Evolutionary conservation across 2,888 invertebrate genomes (phyloP).

Genomic region (Drosophila subsilvestris): DNA sequence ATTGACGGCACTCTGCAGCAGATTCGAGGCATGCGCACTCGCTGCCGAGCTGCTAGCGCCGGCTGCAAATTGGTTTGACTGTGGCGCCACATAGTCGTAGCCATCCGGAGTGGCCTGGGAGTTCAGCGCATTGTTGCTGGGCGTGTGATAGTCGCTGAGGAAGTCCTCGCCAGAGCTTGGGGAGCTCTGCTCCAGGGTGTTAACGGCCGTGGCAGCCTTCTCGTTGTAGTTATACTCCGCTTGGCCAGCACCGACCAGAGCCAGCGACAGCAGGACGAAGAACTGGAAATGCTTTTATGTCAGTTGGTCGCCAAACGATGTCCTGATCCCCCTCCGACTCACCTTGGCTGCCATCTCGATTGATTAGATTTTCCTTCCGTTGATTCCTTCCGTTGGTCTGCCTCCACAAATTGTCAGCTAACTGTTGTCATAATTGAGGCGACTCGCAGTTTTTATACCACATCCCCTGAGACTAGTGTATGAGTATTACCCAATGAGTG

Average conservation of each 20-base stretch:
- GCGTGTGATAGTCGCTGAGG: conserved; percentile 52
- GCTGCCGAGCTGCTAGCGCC: conserved; percentile 25
- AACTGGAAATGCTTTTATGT: conserved; percentile 38
- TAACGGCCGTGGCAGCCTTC: conserved; percentile 38
- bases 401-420: conserved; percentile 60
- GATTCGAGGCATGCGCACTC: conserved; percentile 43
- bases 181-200: conserved; percentile 45
- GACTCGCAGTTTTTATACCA: conserved; percentile 59
- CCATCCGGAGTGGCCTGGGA: conserved; percentile 66
- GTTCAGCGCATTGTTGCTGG: conserved; percentile 54
- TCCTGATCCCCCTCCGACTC: conserved; percentile 2
- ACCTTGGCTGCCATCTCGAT: conserved; percentile 57
- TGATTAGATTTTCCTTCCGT: conserved; percentile 7
- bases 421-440: conserved; percentile 60
- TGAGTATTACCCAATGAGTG: conserved; percentile 56
- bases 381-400: conserved; percentile 31
- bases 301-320: not conserved
- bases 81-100: conserved; percentile 55
- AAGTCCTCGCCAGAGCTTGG: conserved; percentile 61
- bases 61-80: conserved; percentile 32
- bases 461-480: conserved; percentile 17
- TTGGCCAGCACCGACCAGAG: conserved; percentile 37
- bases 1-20: conserved; percentile 35
- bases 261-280: conserved; percentile 48
- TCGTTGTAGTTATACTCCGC: conserved; percentile 57